These are phyloP conservation scores for Pomacea canaliculata DNA, from an alignment of 2,888 invertebrate genomes.

Conservation along the genomic window DNA sequence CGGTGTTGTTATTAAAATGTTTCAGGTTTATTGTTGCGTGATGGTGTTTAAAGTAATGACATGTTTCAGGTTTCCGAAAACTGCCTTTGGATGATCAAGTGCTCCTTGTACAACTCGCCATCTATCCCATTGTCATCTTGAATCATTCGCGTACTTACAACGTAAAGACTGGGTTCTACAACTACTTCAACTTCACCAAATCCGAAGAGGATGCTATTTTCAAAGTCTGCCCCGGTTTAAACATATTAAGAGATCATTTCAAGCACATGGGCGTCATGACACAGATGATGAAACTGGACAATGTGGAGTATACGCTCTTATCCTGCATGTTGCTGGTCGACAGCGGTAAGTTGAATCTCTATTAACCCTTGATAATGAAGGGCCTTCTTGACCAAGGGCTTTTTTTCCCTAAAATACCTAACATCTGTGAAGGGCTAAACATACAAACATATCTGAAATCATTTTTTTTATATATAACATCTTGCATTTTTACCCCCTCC, in stretches of 20 bases:
- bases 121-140: constrained; percentile 61
- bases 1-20: not conserved
- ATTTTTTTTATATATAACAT: no score
- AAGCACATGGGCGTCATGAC: constrained; percentile 54
- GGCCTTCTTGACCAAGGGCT: not conserved
- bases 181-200: constrained; percentile 57
- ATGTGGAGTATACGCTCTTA: constrained; percentile 57
- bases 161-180: constrained; percentile 47
- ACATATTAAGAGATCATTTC: constrained; percentile 53
- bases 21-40: not conserved
- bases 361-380: not conserved
- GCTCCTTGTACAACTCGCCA: constrained; percentile 53
- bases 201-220: constrained; percentile 46
- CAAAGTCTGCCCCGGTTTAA: constrained; percentile 52
- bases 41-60: not conserved
- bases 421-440: no score
- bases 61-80: constrained; percentile 56
- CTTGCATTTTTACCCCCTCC: not conserved
- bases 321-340: constrained; percentile 57
- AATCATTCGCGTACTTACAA: constrained; percentile 55
- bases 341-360: constrained; percentile 40
- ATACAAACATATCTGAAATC: no score
- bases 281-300: constrained; percentile 47
- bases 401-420: no score
- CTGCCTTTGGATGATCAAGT: constrained; percentile 59